Evolutionary conservation across 2,888 invertebrate genomes (phyloP), one percentile per base, ranked within the genome.

Genomic region (Tetramorium bicarinatum): DNA sequence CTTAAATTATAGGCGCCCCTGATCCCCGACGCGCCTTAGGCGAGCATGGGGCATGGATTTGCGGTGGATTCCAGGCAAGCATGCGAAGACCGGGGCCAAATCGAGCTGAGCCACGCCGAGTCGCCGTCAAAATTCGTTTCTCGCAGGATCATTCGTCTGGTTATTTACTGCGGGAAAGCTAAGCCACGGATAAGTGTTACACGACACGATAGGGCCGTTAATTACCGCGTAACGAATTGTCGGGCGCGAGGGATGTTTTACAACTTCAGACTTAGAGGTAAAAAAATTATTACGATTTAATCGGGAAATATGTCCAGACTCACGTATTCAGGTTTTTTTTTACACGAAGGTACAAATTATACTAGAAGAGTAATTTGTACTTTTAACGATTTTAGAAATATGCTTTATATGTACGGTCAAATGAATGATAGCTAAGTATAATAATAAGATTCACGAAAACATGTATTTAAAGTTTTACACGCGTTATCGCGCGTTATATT

Each of bases 1-100:
- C 93, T 92, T 93, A 92, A 94, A 94, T 94, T 94, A 93, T 93
- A 93, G 91, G 92, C 88, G 89, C 84, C 84, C 83, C 84, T 76
- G 88, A 89, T 87, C 88, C 87, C 85, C 89, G 88, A 84, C 87
- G 87, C 86, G 86, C 85, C 88, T 87, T 84, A 81, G 86, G 87
- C 88, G 66, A 52, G 72, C 75, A 71, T 64, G 81, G 82, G 75
- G 86, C 88, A 87, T 89, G 88, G 91, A 91, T 92, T 92, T 88
- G 88, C 89, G 85, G 83, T 75, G 87, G 89, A 92, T 92, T 91
- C 84, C 83, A 75, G 80, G 87, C 88, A 91, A 86, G 87, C 85
- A 82, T 83, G 87, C 82, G 80, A 88, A 87, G 88, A 74, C 81
- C 75, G 38, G 21, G 44, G 44, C 11, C 41, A 44, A 66, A 61